These are phyloP conservation scores for Chrysotoxum bicinctum DNA, from an alignment of 2,888 invertebrate genomes.

Conservation along the genomic window DNA sequence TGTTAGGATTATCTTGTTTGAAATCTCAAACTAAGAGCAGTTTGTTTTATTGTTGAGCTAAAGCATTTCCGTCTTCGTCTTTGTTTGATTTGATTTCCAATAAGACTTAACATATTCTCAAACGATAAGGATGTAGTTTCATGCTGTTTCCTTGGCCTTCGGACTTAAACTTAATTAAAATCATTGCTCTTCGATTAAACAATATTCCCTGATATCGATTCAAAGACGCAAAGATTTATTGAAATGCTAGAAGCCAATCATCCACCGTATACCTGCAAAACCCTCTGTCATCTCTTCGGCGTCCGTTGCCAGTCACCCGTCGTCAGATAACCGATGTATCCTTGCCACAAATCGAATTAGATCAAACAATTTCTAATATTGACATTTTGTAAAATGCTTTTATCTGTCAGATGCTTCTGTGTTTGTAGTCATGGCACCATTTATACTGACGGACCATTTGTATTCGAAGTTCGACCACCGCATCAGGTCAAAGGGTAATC, in stretches of 20 bases:
- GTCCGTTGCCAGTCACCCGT: no score
- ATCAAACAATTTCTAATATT: neutral
- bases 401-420: neutral
- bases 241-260: neutral
- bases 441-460: neutral
- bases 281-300: neutral
- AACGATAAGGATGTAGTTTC: neutral
- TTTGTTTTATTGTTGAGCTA: no score
- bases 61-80: no score
- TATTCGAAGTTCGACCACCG: neutral
- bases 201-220: neutral
- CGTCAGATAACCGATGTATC: neutral
- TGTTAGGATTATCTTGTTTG: neutral
- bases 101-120: neutral
- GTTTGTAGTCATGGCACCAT: no score
- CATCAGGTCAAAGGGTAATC: conserved; percentile 2
- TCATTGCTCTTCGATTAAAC: neutral
- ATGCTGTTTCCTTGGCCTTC: neutral
- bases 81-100: neutral
- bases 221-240: neutral
- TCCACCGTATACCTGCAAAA: neutral
- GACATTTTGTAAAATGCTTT: conserved; percentile 4
- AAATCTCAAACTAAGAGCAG: no score
- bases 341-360: neutral
- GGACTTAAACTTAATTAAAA: neutral